Evolutionary conservation across 2,797 vertebrate species (phyloP).

Genomic region (Brotula barbata): DNA sequence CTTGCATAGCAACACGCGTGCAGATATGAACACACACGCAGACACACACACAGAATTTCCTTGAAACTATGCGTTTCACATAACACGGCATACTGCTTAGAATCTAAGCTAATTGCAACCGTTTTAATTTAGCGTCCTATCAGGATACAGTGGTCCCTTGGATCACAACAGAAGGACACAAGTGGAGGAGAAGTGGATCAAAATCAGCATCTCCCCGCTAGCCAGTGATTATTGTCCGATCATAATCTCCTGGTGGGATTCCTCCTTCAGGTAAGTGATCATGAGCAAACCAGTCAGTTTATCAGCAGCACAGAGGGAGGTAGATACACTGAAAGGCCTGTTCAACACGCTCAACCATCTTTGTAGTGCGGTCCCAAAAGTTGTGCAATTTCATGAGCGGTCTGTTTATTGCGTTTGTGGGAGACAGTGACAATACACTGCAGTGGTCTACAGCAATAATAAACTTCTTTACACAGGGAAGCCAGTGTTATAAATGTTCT

Average conservation of each 20-base stretch:
- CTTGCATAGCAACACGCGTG: conserved; percentile 62
- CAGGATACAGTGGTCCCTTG: background rate
- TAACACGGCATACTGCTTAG: conserved; percentile 3
- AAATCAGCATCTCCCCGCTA: conserved; percentile 47
- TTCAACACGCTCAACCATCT: conserved; percentile 54
- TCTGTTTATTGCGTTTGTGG: too few relatives aligned
- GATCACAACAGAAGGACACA: conserved; percentile 27
- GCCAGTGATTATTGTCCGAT: conserved; percentile 49
- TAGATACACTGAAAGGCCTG: conserved; percentile 29
- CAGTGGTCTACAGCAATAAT: too few relatives aligned
- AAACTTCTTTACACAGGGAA: too few relatives aligned
- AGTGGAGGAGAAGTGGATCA: conserved; percentile 46
- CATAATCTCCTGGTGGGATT: conserved; percentile 50
- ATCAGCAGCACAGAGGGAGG: conserved; percentile 60
- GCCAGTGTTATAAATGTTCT: too few relatives aligned
- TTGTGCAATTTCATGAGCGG: conserved; percentile 30
- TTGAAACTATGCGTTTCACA: conserved; percentile 26
- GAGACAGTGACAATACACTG: too few relatives aligned
- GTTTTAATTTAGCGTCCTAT: conserved; percentile 42
- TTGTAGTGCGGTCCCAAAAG: conserved; percentile 49
- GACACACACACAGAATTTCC: conserved; percentile 29
- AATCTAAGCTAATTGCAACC: conserved; percentile 39
- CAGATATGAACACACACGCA: conserved; percentile 15
- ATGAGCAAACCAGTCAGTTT: conserved; percentile 50
- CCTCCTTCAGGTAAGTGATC: conserved; percentile 47